Evolutionary conservation across 1,140 invertebrate species (phyloP), one percentile per base, ranked within the genome.

Genomic region (Panulirus ornatus): DNA sequence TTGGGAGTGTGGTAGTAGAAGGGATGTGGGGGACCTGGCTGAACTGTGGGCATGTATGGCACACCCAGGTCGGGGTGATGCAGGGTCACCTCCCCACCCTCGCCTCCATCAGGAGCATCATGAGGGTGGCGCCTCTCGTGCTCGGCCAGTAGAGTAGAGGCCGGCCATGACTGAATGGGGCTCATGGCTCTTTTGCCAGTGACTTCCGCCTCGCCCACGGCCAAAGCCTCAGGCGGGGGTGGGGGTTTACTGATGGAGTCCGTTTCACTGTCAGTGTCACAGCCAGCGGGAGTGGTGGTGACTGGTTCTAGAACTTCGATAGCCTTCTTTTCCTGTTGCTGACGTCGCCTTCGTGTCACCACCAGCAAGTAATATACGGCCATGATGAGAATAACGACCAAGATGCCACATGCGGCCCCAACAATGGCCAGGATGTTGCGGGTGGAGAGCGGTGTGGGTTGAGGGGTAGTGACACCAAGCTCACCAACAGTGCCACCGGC

Each of bases 81-180:
- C 36, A 84, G 75, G 34, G 34, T 27, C 51, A 84, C 38, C 1
- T 92, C 91, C 19, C 79, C 83, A 19, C 75, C 58, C 44, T 89
- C 90, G 1, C 79, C 90, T 36, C 54, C 84, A 22, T 82, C 86
- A 27, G 66, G 63, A 44, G 58, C 6, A 8, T 90, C 88, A 36
- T 87, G 82, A 5, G 89, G 51, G 19, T 79, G 85, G 14, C 87
- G 85, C 51, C 95, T 93, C 92, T 96, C 95, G 90, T 96, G 95
- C 92, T 95, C 95, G 91, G 95, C 94, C 1, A 96, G 93, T 14
- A 96, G 93, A 92, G 95, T 95, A 19, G 94, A 95, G 6, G 95
- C 95, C 38, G 95, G 95, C 95, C 95, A 95, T 3, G 94, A 95
- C 89, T 95, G 95, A 91, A 94, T 95, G 2, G 95, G 95, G 88